Evolutionary conservation across 1,140 invertebrate genomes (phyloP), one percentile per base, ranked within the genome.

Genomic region (Hylaeus volcanicus): DNA sequence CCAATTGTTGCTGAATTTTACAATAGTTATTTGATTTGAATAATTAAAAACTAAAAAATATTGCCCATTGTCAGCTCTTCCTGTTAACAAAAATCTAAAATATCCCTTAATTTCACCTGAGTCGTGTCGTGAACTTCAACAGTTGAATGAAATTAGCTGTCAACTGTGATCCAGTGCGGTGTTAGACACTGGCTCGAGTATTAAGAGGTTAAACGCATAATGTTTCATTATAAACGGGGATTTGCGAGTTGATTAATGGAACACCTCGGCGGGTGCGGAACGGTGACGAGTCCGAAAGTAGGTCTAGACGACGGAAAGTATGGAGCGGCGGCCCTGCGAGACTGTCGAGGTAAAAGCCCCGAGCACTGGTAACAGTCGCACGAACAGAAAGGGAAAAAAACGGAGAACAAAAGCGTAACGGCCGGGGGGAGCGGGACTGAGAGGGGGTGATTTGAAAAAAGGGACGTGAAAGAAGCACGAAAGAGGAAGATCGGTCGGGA

Each of bases 281-380:
- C 60, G 72, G 37, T 73, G 79, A 69, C 65, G 79, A 74, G 79
- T 74, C 72, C 79, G 73, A 74, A 75, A 75, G 79, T 80, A 74
- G 72, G 79, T 74, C 79, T 53, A 73, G 41, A 80, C 77, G 70
- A 74, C 70, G 56, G 71, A 79, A 79, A 65, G 70, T 79, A 79
- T 66, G 77, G 74, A 74, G 60, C 61, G 53, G 37, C 12, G 61
- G 43, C 53, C 68, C 68, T 39, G 68, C 48, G 68, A 70, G 63
- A 74, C 71, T 68, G 48, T 39, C 53, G 72, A 61, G 64, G 79
- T 80, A 80, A 80, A 80, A 80, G 79, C 79, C 14, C 63, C 63
- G 61, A 65, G 75, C 75, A 48, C 70, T 14, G 77, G 77, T 74
- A 79, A 74, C 77, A 80, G 73, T 75, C 63, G 72, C 71, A 14